Base-by-base conservation (phyloP, 2,113 vertebrate genomes). In the Perca flavescens region DNA sequence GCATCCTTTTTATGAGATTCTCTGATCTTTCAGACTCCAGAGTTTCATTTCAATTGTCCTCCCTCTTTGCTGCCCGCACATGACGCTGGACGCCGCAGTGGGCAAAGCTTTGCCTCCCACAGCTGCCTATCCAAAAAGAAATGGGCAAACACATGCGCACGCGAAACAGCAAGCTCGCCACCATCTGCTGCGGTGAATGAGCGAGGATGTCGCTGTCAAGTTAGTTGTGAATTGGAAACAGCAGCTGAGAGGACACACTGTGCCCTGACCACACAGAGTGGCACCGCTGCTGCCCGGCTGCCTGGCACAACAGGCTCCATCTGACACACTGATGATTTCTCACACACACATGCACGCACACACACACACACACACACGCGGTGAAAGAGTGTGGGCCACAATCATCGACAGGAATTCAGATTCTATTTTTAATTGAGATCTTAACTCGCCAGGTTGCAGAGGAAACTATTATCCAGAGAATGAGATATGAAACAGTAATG, bases 211-310 rank as follows among this genome's bases (percentile, higher is more conserved):
- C 66, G 81, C 90, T 72, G 90, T 87, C 78, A 52, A 90, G 91
- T 84, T 91, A 74, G 89, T 89, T 86, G 90, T 85, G 90, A 87
- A 91, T 86, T 85, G 7, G 80, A 90, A 88, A 80, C 85, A 87
- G 91, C 91, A 93, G 90, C 91, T 92, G 91, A 88, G 87, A 84
- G 86, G 82, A 82, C 89, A 92, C 87, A 70, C 69, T 86, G 92
- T 79, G 88, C 84, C 80, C 88, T 83, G 92, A 90, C 81, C 89
- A 90, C 86, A 90, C 91, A 86, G 91, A 91, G 86, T 74, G 85
- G 79, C 89, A 88, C 80, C 74, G 63, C 87, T 58, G 87, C 86
- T 87, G 85, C 89, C 82, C 36, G 68, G 85, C 86, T 81, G 83
- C 84, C 85, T 88, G 92, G 88, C 90, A 93, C 85, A 52, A 71